Evolutionary conservation across 1,140 invertebrate species (phyloP), one percentile per base, ranked within the genome.

Genomic region (Stegodyphus dumicola): DNA sequence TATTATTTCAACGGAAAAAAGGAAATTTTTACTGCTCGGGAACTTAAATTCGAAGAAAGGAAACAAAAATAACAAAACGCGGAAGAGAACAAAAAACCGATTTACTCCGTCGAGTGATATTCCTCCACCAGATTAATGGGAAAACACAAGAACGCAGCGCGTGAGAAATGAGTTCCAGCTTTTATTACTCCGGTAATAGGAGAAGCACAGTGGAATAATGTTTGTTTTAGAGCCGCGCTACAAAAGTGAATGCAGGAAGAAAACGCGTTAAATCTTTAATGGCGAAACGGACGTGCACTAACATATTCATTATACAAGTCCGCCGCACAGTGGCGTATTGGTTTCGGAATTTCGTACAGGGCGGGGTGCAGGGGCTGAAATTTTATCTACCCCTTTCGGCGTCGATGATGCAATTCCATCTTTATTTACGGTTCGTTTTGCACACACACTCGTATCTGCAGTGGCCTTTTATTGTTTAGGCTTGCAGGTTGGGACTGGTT

Each of bases 261-360:
- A 75, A 83, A 83, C 71, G 70, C 79, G 71, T 83, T 83, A 83
- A 83, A 83, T 83, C 79, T 83, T 83, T 83, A 83, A 75, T 75
- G 79, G 56, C 56, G 9, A 60, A 60, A 15, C 56, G 56, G 56
- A 60, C 56, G 56, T 60, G 56, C 56, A 15, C 9, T 60, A 60
- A 60, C 56, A 60, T 60, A 60, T 60, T 60, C 56, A 60, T 60
- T 60, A 60, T 60, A 60, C 9, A 9, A 60, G 56, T 60, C 15
- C 15, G 33, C 56, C 9, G 15, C 56, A 15, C 9, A 15, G 56
- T 60, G 9, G 9, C 56, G 56, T 60, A 60, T 60, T 60, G 56
- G 56, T 60, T 15, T 60, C 56, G 9, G 15, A 60, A 60, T 10
- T 10, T 10, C 15, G 56, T 5, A 60, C 15, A 9, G 56, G 56